Base-by-base conservation (phyloP, 1,140 invertebrate genomes). In the Heliconius hermathena region DNA sequence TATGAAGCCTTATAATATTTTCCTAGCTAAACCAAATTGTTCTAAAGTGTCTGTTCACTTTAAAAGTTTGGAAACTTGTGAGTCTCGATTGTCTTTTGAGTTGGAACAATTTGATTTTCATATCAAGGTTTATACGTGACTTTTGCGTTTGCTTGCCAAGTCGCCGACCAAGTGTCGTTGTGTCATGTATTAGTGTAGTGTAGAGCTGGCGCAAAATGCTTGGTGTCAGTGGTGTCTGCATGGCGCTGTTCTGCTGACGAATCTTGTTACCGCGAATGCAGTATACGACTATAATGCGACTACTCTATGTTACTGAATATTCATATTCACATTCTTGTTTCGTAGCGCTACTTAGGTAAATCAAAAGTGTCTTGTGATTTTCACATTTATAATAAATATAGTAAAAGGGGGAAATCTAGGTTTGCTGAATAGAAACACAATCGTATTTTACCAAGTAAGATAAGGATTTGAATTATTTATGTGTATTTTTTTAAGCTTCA, bases 181-280 rank as follows among this genome's bases (percentile, higher is more conserved):
- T 77, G 66, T 33, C 66, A 38, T 72, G 16, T 46, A 46, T 11
- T 3, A 46, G 13, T 46, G 33, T 72, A 80, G 36, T 71, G 79
- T 26, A 46, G 76, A 74, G 72, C n/a, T 66, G 29, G 76, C 73
- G 36, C 33, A 74, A 78, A 81, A 78, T 81, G 66, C 76, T 57
- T 76, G 66, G 26, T 78, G 76, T 74, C 73, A 66, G 57, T 46
- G 18, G 70, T 41, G 71, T 38, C 70, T 66, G 76, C 20, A 71
- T 60, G 66, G 78, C 82, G 71, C 80, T 82, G 83, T 88, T 92
- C 80, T 87, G 90, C 91, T 93, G 91, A 91, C 88, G 90, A 93
- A 88, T 84, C 91, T 91, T 90, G 89, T 91, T 93, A 91, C 89
- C 84, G 77, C 81, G 84, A 86, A 88, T 89, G 87, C 84, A 87